Base-by-base conservation (phyloP, 2,797 vertebrate species). In the Austrolebias charrua region DNA sequence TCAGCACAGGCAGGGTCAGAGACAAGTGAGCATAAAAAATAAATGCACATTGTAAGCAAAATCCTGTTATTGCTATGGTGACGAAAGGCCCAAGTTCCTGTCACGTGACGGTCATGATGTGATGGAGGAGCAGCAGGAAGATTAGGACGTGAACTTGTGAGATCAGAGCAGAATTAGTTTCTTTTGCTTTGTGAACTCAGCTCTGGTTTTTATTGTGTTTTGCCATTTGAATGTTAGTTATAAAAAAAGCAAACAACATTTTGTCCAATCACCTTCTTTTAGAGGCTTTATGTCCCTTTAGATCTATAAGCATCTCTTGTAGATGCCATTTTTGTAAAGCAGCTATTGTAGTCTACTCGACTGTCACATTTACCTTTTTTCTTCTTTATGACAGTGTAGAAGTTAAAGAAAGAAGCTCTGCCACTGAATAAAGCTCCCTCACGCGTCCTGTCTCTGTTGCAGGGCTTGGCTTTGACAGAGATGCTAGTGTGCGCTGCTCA, bases 401-500 rank as follows among this genome's bases (percentile, higher is more conserved):
- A 83, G 76, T 73, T 66, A 78, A 77, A 77, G 71, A 49, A 74
- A 65, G 51, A 64, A 29, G 56, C 42, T 50, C 54, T 72, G 69
- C 65, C 54, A 79, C 66, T 49, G 51, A 79, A 86, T 86, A 87
- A 85, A 84, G 84, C 80, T 79, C 87, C 82, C 90, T 92, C 86
- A 88, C 69, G 85, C 78, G 82, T 89, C 69, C 76, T 44, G 24
- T 87, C 70, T 85, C 60, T 19, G 61, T 94, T 92, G 83, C 94
- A 99, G 98, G 98, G 91, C 90, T 97, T 79, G 95, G 95, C 85
- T 99, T 99, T 90, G 97, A 99, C 95, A 95, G 98, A 97, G 96
- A 99, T 79, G 96, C 96, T 86, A 98, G 95, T 93, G 96, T 96
- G 85, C 97, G 96, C 91, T 96, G 96, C 91, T 99, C 98, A 63